Conservation (phyloP, 2,797 vertebrate species). For the Aselliscus stoliczkanus region DNA sequence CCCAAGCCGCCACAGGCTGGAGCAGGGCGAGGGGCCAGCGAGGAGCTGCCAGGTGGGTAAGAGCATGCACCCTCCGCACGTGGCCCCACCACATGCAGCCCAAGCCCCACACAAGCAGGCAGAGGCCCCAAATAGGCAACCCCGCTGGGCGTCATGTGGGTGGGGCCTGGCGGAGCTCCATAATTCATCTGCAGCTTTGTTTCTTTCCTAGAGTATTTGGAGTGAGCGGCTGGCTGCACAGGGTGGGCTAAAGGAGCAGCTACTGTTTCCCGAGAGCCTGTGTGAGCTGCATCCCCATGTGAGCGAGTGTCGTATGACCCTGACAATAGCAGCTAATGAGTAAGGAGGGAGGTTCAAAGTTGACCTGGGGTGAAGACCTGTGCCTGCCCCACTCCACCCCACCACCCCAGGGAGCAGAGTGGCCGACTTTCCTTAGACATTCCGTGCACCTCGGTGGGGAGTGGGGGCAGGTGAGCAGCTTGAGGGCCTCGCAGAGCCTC, state of each 20-base stretch:
- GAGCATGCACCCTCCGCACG: neutral
- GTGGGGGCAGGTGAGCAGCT: neutral
- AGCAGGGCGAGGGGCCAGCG: neutral
- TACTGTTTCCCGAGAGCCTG: no score
- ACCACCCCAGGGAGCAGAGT: neutral
- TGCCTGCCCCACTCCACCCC: neutral
- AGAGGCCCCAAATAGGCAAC: accelerated
- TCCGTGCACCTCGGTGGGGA: accelerated
- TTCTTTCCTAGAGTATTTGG: neutral
- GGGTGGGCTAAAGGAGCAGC: neutral
- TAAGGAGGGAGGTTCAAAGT: accelerated
- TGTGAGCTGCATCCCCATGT: neutral
- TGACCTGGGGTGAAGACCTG: neutral
- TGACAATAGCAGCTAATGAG: neutral
- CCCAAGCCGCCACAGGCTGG: neutral
- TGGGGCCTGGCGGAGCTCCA: neutral
- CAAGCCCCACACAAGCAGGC: neutral
- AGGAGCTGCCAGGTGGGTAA: neutral
- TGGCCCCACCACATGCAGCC: neutral
- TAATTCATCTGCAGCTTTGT: neutral
- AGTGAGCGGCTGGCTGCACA: neutral
- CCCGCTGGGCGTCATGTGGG: neutral
- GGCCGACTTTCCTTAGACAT: neutral
- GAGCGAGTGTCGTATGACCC: no score
- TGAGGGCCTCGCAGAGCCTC: neutral